Percentiles rank a stretch among this genome's conserved stretches.
These are phyloP conservation scores for Polypterus senegalus DNA, from an alignment of 2,113 vertebrate genomes.

Conservation along the genomic window DNA sequence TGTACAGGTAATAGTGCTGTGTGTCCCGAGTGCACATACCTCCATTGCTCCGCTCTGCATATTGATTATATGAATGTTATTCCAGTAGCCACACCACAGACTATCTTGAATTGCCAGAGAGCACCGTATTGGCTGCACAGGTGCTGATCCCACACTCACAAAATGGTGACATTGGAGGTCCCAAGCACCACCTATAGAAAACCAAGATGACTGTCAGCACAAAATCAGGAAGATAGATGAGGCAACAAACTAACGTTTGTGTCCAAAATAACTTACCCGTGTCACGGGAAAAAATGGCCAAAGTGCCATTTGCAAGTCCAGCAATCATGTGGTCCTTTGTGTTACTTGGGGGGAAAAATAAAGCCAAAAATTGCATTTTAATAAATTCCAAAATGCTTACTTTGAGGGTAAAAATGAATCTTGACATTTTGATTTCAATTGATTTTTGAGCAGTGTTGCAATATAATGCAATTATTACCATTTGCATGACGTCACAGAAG, in stretches of 20 bases:
- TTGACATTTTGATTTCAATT: no score
- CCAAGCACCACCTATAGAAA: conserved; percentile 37
- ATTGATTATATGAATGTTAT: conserved; percentile 49
- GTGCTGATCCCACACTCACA: conserved; percentile 38
- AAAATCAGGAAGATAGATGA: no score
- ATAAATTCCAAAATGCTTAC: no score
- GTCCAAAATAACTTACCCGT: conserved; percentile 29
- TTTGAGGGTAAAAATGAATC: no score
- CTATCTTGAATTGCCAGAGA: conserved; percentile 41
- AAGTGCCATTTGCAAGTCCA: conserved; percentile 50
- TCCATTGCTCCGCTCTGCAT: conserved; percentile 35
- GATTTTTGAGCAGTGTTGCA: no score
- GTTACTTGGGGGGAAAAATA: conserved; percentile 27
- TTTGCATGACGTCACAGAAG: no score
- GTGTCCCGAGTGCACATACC: conserved; percentile 26
- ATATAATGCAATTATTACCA: no score
- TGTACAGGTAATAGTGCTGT: no score
- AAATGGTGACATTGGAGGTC: conserved; percentile 39
- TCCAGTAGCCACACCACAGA: conserved; percentile 62
- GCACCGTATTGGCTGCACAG: conserved; percentile 55
- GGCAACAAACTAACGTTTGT: not conserved
- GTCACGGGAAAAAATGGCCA: conserved; percentile 46
- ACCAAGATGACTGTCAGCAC: not conserved
- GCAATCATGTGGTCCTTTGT: conserved; percentile 44
- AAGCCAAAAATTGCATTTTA: no score